Evolutionary conservation across 2,888 invertebrate species (phyloP), one percentile per base, ranked within the genome.

Genomic region (Dilophus febrilis): DNA sequence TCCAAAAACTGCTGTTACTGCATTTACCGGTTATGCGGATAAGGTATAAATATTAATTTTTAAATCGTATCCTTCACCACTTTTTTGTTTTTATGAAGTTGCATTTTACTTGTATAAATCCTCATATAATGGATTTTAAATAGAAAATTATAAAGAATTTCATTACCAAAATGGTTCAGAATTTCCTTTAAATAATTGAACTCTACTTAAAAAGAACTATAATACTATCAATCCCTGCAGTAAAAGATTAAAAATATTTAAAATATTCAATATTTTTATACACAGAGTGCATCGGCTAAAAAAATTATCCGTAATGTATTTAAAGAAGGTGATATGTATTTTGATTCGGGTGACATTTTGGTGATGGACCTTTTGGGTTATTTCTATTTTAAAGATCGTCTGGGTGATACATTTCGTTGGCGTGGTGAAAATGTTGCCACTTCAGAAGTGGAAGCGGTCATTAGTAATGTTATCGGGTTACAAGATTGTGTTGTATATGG

Each of bases 341-440:
- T 97, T 61, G 78, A 94, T 51, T 83, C 90, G 39, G 81, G 84
- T 42, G 95, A 97, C 65, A 74, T 95, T 51, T 64, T 95, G 46
- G 76, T 85, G 30, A 78, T 80, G 65, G 94, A 97, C 59, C 82
- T 91, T 49, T 68, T 81, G n/a, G 94, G 94, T 31, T 92, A 88
- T 64, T 76, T 86, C 54, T 94, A 75, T 65, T 95, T 95, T 68
- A 81, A 77, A 50, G 95, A 95, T 64, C 73, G 95, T 55, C 82
- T 79, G 37, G 84, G 84, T 3, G 84, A 85, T 60, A 85, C 84
- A 0, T 84, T 78, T 63, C 70, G 75, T 29, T 92, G 91, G 91
- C 81, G 87, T 56, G 95, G 97, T 12, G 95, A 98, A 67, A 97
- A 97, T 58, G 92, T 97, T 2, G 83, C 94, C 42, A 95, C 95